A percentile compares a stretch with the other conserved stretches of the same genome.
phyloP scores from a whole-genome alignment of 1,140 invertebrate genomes.

The Bombyx mori region DNA sequence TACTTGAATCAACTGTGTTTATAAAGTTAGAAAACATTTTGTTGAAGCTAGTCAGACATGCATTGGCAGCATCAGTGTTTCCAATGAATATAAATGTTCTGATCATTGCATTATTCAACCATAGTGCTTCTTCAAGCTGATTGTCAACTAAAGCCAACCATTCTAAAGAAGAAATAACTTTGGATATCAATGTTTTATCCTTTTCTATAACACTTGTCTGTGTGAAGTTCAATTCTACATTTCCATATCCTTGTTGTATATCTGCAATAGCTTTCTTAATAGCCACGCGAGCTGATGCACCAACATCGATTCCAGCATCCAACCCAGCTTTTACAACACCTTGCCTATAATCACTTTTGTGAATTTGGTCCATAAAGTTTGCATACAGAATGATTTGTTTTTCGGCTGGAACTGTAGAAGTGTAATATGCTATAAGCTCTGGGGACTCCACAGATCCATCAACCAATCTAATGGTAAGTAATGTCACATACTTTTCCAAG shows the following conservation, averaged over 20 bases:
- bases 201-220: slow-evolving; percentile 72
- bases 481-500: slow-evolving; percentile 78
- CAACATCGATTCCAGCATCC: slow-evolving; percentile 84
- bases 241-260: slow-evolving; percentile 58
- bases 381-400: slow-evolving; percentile 86
- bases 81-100: slow-evolving; percentile 78
- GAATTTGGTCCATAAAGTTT: slow-evolving; percentile 80
- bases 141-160: slow-evolving; percentile 87
- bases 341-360: slow-evolving; percentile 73
- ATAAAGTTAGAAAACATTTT: slow-evolving; percentile 54
- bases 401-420: slow-evolving; percentile 79
- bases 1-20: slow-evolving; percentile 45
- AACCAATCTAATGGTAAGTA: slow-evolving; percentile 77
- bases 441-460: slow-evolving; percentile 73
- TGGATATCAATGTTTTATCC: slow-evolving; percentile 64
- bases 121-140: slow-evolving; percentile 85
- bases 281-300: slow-evolving; percentile 81
- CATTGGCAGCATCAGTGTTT: slow-evolving; percentile 53
- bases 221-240: slow-evolving; percentile 46
- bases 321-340: slow-evolving; percentile 63
- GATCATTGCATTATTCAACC: slow-evolving; percentile 91
- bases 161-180: slow-evolving; percentile 86
- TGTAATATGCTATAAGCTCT: slow-evolving; percentile 88
- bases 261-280: slow-evolving; percentile 82
- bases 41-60: slow-evolving; percentile 71